Conservation (phyloP, 2,888 invertebrate genomes). For the Vannuccia rotundouncinata region DNA sequence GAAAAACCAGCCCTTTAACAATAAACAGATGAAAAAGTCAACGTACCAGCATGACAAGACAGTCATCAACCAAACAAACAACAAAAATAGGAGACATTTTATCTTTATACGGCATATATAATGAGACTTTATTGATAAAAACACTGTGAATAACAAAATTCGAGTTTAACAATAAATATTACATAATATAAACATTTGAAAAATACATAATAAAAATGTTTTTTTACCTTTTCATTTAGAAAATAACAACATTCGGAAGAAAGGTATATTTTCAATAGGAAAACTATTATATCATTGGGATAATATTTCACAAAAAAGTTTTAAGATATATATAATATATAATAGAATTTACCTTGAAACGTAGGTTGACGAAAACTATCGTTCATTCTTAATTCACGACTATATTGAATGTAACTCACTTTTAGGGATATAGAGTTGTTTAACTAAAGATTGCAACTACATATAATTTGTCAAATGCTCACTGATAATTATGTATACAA, state of each 20-base stretch:
- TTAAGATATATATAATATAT: background rate
- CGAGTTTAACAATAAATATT: background rate
- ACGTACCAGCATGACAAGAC: background rate
- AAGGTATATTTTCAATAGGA: too few species aligned
- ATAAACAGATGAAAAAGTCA: background rate
- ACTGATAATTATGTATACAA: background rate
- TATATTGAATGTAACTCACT: too few species aligned
- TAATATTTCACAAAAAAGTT: background rate
- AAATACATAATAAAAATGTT: background rate
- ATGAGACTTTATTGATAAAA: background rate
- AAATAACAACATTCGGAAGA: background rate
- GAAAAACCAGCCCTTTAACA: background rate
- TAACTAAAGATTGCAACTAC: too few species aligned
- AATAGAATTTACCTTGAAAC: background rate
- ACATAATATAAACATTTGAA: background rate
- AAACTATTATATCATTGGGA: background rate
- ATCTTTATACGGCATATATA: background rate
- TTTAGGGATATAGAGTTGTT: background rate
- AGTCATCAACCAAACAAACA: too few species aligned
- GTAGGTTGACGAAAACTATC: too few species aligned
- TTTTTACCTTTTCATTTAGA: background rate
- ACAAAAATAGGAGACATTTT: background rate
- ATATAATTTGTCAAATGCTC: background rate
- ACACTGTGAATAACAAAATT: background rate
- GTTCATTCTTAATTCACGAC: too few species aligned